Evolutionary conservation across 2,113 vertebrate genomes (phyloP).

Genomic region (Hemichromis elongatus): DNA sequence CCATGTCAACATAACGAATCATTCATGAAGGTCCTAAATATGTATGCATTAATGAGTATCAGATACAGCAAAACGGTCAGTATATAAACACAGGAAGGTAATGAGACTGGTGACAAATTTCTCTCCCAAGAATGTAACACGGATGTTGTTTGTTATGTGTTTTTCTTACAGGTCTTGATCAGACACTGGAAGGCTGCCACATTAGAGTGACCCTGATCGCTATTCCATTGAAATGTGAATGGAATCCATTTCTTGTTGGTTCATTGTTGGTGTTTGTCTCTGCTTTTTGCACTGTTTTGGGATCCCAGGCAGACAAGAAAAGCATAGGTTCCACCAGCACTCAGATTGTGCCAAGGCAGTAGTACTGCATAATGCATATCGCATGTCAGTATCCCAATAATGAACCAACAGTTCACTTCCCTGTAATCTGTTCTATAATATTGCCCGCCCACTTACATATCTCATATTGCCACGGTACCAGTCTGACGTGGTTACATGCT

Average conservation of each 20-base stretch:
- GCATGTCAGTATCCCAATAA: not conserved
- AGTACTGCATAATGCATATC: conserved; percentile 18
- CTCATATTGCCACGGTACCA: not conserved
- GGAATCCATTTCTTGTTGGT: conserved; percentile 53
- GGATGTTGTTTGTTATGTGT: not conserved
- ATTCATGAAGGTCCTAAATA: not conserved
- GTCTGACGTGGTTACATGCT: not conserved
- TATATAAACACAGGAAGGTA: not conserved
- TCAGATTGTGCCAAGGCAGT: not conserved
- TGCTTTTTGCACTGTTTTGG: conserved; percentile 36
- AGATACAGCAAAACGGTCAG: not conserved
- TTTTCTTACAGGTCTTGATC: conserved; percentile 68
- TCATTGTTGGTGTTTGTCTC: conserved; percentile 31
- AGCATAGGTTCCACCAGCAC: conserved; percentile 28
- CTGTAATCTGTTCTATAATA: not conserved
- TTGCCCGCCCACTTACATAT: not conserved
- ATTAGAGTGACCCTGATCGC: conserved; percentile 38
- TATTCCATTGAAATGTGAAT: conserved; percentile 75
- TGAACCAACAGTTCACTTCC: conserved; percentile 9
- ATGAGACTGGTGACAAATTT: not conserved
- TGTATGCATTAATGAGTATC: not conserved
- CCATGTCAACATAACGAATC: not conserved
- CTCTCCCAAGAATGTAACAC: not conserved
- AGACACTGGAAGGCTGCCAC: conserved; percentile 27
- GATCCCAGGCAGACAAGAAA: conserved; percentile 22